Conservation (phyloP, 53 echinoderm and acorn worm genomes). For the Crossaster papposus region DNA sequence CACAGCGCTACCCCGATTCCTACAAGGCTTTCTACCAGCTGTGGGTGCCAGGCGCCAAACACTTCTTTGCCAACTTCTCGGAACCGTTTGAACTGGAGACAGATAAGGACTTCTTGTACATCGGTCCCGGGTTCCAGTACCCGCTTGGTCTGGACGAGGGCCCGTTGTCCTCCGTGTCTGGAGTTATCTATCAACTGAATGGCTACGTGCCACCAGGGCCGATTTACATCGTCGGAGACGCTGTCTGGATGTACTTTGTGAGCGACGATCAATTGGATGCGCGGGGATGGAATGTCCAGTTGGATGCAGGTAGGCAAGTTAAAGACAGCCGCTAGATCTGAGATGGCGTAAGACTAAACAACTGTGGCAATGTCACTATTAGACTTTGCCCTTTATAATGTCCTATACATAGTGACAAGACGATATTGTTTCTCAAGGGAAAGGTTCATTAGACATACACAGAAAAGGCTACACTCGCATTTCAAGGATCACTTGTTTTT, state of each 20-base stretch:
- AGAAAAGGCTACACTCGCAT: too few relatives aligned
- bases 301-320: constrained; percentile 18
- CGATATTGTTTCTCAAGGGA: too few relatives aligned
- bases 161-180: neutral
- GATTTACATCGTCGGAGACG: constrained; percentile 44
- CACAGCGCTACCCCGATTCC: constrained; percentile 29
- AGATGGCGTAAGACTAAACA: neutral
- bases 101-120: constrained; percentile 30
- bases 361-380: too few relatives aligned
- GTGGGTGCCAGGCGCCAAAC: constrained; percentile 45
- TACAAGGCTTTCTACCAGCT: constrained; percentile 38
- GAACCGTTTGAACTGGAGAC: constrained; percentile 20
- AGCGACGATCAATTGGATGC: neutral
- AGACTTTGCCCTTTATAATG: too few relatives aligned
- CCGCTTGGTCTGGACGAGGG: constrained; percentile 12
- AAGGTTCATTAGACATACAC: too few relatives aligned
- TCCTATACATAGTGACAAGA: too few relatives aligned
- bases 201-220: constrained; percentile 40
- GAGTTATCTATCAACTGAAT: constrained; percentile 13
- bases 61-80: constrained; percentile 44
- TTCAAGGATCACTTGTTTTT: too few relatives aligned
- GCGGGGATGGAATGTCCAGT: constrained; percentile 24
- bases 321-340: neutral
- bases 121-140: constrained; percentile 54
- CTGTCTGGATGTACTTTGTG: constrained; percentile 51